A percentile compares a stretch with the other conserved stretches of the same genome.
These are phyloP conservation scores for Mallotus villosus DNA, from an alignment of 2,797 vertebrate genomes.

Conservation along the genomic window DNA sequence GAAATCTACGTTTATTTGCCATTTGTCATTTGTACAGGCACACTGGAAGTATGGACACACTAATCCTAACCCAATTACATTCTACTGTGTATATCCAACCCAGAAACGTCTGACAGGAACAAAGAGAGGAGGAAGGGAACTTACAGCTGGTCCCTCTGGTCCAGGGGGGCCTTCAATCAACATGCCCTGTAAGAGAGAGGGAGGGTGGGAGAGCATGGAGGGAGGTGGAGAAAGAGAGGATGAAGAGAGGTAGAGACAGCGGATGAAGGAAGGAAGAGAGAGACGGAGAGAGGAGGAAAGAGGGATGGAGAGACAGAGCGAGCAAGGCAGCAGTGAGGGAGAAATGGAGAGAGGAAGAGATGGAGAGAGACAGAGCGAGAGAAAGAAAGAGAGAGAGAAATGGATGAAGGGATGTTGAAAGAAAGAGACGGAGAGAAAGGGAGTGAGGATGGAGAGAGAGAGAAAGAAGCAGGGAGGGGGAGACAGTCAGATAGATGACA, in stretches of 20 bases:
- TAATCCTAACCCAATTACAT: too few relatives aligned
- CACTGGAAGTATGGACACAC: too few relatives aligned
- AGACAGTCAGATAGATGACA: not conserved
- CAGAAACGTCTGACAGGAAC: not conserved
- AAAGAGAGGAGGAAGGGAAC: conserved; percentile 45
- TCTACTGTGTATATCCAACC: too few relatives aligned
- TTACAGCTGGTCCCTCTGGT: conserved; percentile 88
- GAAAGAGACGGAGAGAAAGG: not conserved
- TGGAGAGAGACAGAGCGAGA: not conserved
- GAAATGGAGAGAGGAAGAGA: not conserved
- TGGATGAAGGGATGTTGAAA: conserved; percentile 41
- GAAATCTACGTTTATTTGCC: too few relatives aligned
- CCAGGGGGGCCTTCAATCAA: conserved; percentile 90
- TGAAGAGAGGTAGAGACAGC: not conserved
- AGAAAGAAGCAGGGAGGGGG: not conserved
- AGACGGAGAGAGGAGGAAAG: too few relatives aligned
- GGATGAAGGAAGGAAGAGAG: not conserved
- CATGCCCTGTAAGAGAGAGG: conserved; percentile 80
- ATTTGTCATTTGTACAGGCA: too few relatives aligned
- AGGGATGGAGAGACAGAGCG: conserved; percentile 6
- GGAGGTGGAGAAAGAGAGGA: not conserved
- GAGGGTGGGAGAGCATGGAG: not conserved
- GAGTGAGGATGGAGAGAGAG: not conserved
- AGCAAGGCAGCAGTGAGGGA: not conserved
- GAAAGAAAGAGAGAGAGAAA: not conserved